These are phyloP conservation scores for Peromyscus attwateri DNA, from an alignment of 2,797 vertebrate species.

Conservation along the genomic window DNA sequence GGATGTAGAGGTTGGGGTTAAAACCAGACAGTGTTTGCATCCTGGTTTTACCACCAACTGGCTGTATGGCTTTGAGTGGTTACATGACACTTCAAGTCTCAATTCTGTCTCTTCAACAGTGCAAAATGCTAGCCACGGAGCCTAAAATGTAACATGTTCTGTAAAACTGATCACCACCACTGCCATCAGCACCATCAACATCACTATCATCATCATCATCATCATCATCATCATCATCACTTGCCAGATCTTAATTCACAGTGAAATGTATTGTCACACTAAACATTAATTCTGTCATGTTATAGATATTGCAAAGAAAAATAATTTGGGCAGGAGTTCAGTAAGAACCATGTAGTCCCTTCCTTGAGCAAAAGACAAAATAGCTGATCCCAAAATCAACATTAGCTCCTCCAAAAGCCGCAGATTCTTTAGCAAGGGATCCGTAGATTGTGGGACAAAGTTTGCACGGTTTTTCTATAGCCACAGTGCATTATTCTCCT, in stretches of 20 bases:
- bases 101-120: background rate
- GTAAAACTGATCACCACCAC: background rate
- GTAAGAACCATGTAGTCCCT: background rate
- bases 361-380: constrained; percentile 21
- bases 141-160: background rate
- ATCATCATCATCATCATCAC: no score
- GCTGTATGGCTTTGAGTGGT: background rate
- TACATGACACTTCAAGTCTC: background rate
- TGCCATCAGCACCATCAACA: background rate
- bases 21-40: background rate
- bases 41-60: background rate
- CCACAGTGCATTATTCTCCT: background rate
- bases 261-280: background rate
- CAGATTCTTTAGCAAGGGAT: background rate
- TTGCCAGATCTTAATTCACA: background rate
- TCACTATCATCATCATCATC: background rate
- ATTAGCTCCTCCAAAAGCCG: background rate
- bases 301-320: background rate
- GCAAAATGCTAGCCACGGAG: background rate
- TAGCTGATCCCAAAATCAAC: background rate
- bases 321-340: background rate
- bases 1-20: background rate
- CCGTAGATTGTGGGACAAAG: background rate
- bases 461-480: background rate
- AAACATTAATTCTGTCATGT: background rate